Evolutionary conservation across 2,888 invertebrate species (phyloP).

Genomic region (Andrena fulva): DNA sequence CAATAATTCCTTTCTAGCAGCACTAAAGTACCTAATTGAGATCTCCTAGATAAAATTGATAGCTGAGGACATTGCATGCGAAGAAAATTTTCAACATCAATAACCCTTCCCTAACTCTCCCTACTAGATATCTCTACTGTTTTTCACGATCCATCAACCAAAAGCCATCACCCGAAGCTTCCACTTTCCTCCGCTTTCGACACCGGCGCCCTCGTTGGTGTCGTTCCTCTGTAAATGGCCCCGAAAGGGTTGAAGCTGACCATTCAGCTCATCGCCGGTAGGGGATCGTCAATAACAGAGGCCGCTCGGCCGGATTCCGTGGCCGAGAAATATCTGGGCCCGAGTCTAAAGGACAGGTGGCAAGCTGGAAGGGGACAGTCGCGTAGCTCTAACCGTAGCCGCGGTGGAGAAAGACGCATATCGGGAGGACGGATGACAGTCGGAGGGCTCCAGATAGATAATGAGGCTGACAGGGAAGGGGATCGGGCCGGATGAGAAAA

Average conservation of each 20-base stretch:
- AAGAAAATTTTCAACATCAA: too few relatives aligned
- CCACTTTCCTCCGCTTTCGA: constrained; percentile 1
- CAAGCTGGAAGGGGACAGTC: constrained; percentile 27
- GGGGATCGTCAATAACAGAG: constrained; percentile 51
- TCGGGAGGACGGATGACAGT: constrained; percentile 68
- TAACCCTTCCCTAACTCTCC: background rate
- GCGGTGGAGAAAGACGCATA: constrained; percentile 59
- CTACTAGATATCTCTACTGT: background rate
- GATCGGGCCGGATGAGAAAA: constrained; percentile 58
- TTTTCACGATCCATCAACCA: background rate
- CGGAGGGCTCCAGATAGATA: constrained; percentile 63
- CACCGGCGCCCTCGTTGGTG: background rate
- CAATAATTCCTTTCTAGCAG: too few relatives aligned
- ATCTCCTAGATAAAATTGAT: too few relatives aligned
- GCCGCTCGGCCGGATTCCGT: constrained; percentile 55
- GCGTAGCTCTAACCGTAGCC: constrained; percentile 12
- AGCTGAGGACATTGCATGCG: too few relatives aligned
- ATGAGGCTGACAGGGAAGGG: constrained; percentile 69
- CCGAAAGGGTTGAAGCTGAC: constrained; percentile 44
- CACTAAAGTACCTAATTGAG: too few relatives aligned
- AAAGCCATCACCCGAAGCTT: constrained; percentile 3
- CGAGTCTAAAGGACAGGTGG: constrained; percentile 50
- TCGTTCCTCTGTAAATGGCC: constrained; percentile 26
- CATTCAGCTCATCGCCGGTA: constrained; percentile 46
- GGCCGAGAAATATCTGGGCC: constrained; percentile 51